These are phyloP conservation scores for Ctenodactylus gundi DNA, from an alignment of 2,113 vertebrate genomes.

Conservation along the genomic window DNA sequence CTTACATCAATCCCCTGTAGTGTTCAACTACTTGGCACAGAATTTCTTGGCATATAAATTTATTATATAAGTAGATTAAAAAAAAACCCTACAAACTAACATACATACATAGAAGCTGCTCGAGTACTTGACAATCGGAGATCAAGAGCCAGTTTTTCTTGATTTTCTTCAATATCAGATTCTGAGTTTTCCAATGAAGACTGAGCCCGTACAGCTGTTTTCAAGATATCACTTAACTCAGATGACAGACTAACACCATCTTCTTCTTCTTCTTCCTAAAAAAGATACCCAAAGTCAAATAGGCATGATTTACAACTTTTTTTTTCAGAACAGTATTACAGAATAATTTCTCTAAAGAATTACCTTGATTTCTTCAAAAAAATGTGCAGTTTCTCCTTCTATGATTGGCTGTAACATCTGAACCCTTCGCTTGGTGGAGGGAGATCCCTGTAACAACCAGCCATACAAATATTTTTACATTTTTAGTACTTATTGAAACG, in stretches of 20 bases:
- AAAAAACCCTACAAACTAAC: slow-evolving; percentile 14
- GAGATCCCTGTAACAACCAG: slow-evolving; percentile 89
- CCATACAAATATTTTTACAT: not conserved
- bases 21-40: slow-evolving; percentile 8
- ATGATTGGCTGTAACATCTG: slow-evolving; percentile 98
- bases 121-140: slow-evolving; percentile 94
- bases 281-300: slow-evolving; percentile 29
- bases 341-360: slow-evolving; percentile 40
- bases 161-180: slow-evolving; percentile 88
- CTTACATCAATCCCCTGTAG: not conserved
- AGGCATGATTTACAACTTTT: slow-evolving; percentile 9
- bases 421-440: slow-evolving; percentile 93
- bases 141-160: slow-evolving; percentile 92
- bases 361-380: slow-evolving; percentile 98
- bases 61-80: slow-evolving; percentile 38
- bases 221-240: slow-evolving; percentile 90
- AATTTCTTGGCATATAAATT: not conserved
- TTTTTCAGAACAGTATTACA: not conserved
- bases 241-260: slow-evolving; percentile 87
- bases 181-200: slow-evolving; percentile 84
- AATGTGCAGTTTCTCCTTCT: slow-evolving; percentile 97
- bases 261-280: slow-evolving; percentile 86
- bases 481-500: not conserved
- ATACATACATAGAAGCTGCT: slow-evolving; percentile 93
- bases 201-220: slow-evolving; percentile 83